phyloP scores from a whole-genome alignment of 2,888 invertebrate species.

The Drosophila mercatorum region DNA sequence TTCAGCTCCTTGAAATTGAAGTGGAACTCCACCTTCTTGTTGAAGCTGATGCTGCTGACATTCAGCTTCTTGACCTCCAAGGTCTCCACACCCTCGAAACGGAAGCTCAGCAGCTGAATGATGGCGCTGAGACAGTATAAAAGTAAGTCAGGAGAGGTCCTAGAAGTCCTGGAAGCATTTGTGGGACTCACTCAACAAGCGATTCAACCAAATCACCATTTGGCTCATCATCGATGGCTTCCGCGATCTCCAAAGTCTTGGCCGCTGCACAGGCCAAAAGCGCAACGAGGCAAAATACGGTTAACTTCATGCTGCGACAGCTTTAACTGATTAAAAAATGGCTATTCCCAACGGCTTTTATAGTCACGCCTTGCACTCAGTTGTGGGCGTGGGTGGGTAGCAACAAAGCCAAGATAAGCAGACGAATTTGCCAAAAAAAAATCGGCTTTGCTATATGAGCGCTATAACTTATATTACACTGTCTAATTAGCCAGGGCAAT shows the following conservation, averaged over 20 bases:
- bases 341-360: slow-evolving; percentile 51
- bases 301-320: slow-evolving; percentile 55
- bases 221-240: slow-evolving; percentile 51
- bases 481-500: slow-evolving; percentile 29
- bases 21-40: slow-evolving; percentile 71
- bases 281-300: slow-evolving; percentile 58
- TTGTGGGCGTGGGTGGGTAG: not conserved
- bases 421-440: not conserved
- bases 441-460: too few relatives aligned
- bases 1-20: slow-evolving; percentile 65
- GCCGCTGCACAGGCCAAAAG: slow-evolving; percentile 65
- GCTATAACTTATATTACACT: not conserved
- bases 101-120: slow-evolving; percentile 74
- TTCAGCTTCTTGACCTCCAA: slow-evolving; percentile 76
- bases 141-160: not conserved
- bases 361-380: not conserved
- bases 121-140: slow-evolving; percentile 43
- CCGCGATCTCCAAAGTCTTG: slow-evolving; percentile 44
- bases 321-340: not conserved
- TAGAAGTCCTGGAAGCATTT: not conserved
- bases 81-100: slow-evolving; percentile 79
- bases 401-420: not conserved
- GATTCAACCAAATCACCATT: slow-evolving; percentile 50
- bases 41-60: slow-evolving; percentile 74
- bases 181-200: slow-evolving; percentile 71